Evolutionary conservation across 1,140 invertebrate species (phyloP).

Genomic region (Drosophila micromelanica): DNA sequence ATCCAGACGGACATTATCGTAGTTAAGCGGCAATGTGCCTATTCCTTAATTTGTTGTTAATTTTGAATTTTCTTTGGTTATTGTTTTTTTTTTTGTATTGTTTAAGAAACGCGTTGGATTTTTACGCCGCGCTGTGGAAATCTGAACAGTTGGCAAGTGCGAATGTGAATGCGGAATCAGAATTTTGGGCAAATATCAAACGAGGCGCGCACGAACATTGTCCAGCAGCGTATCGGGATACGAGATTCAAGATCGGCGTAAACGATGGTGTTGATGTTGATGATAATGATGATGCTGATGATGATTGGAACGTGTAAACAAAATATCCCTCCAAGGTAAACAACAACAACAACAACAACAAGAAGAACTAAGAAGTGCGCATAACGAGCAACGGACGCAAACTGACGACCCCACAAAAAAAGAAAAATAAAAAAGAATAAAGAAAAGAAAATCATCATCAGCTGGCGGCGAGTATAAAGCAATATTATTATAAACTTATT

Average conservation of each 20-base stretch:
- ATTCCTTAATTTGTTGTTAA: neutral
- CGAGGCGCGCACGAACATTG: conserved; percentile 68
- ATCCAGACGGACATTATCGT: conserved; percentile 85
- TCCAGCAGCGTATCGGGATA: conserved; percentile 52
- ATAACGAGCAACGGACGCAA: conserved; percentile 28
- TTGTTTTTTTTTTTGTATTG: no score
- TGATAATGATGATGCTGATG: conserved; percentile 1
- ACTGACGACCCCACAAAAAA: conserved; percentile 41
- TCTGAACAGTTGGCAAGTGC: conserved; percentile 6
- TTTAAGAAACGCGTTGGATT: no score
- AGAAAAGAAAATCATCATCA: conserved; percentile 4
- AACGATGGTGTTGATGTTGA: conserved; percentile 13
- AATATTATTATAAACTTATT: conserved; percentile 75
- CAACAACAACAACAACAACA: conserved; percentile 39
- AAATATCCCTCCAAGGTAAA: conserved; percentile 47
- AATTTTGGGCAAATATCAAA: conserved; percentile 37
- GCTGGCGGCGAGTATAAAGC: conserved; percentile 28
- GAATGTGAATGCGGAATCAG: conserved; percentile 35
- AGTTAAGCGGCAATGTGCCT: neutral
- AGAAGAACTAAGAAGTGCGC: conserved; percentile 27
- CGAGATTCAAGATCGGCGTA: conserved; percentile 41
- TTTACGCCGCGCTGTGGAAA: conserved; percentile 1
- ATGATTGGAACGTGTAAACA: conserved; percentile 55
- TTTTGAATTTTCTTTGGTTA: neutral
- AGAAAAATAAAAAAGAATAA: neutral